Base-by-base conservation (phyloP, 2,888 invertebrate species). In the Erebia aethiops region DNA sequence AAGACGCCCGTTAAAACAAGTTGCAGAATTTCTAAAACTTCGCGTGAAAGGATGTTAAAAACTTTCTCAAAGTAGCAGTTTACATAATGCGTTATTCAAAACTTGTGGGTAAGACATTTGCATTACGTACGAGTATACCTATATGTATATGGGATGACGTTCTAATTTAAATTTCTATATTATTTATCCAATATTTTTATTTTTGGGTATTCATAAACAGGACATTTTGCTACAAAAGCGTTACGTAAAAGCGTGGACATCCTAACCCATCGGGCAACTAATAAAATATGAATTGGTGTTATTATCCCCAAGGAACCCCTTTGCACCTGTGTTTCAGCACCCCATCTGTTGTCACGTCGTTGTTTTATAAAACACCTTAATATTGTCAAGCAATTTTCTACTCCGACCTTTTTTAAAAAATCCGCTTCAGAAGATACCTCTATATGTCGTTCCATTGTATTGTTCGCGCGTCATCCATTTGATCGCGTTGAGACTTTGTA, bases 221-320 rank as follows among this genome's bases (percentile, higher is more conserved):
- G 16, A 46, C 5, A 16, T 61, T 43, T 16, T 61, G 43, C 43
- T 3, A 8, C 4, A 18, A 21, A 14, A 62, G 62, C 13, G 41
- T 46, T 66, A 18, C 2, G 65, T 26, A 16, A 56, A 66, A 14
- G 56, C 66, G 21, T 57, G 46, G 52, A 56, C 14, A 41, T 16
- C 5, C 46, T 66, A 21, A 21, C 56, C 56, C 21, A 43, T 57
- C 21, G 43, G 14, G 56, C 21, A 35, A 63, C 62, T 71, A 67
- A 67, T 67, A 67, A 67, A 57, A 67, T 71, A 71, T 71, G 67
- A 71, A 71, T 71, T 57, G 14, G 21, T 21, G 49, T 46, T 57
- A 63, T 67, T 63, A 71, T 71, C 66, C 56, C 66, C 18, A 21
- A 43, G 54, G 46, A 57, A 46, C 56, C 66, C 57, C 66, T 67